Conservation (phyloP, 2,888 invertebrate genomes). For the Aphelenchoides bicaudatus region DNA sequence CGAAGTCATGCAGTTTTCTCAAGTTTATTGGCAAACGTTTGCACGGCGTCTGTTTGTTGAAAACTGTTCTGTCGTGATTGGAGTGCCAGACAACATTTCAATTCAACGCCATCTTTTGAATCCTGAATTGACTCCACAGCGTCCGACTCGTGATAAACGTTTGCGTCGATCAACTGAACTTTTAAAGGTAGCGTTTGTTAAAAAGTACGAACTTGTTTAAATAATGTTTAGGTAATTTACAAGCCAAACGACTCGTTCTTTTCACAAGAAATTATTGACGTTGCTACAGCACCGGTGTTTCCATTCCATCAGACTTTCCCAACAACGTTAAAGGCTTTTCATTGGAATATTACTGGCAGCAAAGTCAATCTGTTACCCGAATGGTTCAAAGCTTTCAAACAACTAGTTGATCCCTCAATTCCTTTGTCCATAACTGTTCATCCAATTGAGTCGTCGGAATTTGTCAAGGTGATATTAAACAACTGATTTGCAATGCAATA, state of each 20-base stretch:
- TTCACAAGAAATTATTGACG: neutral
- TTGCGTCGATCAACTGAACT: too few relatives aligned
- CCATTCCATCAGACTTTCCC: neutral
- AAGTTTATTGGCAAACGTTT: conserved; percentile 12
- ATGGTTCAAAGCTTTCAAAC: neutral
- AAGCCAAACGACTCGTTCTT: conserved; percentile 1
- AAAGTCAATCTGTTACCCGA: neutral
- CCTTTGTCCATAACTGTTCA: neutral
- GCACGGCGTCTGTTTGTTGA: neutral
- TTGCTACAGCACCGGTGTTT: neutral
- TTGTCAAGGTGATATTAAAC: conserved; percentile 3
- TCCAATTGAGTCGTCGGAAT: neutral
- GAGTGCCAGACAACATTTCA: neutral
- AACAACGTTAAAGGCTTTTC: neutral
- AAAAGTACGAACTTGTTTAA: neutral
- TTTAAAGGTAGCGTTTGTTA: too few relatives aligned
- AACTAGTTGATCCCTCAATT: neutral
- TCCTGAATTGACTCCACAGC: too few relatives aligned
- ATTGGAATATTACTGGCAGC: neutral
- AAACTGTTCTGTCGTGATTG: neutral
- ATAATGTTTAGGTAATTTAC: neutral
- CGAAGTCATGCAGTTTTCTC: neutral
- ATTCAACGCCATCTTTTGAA: too few relatives aligned
- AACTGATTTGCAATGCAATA: neutral
- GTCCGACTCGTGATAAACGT: too few relatives aligned